Base-by-base conservation (phyloP, 2,888 invertebrate genomes). In the Chesias legatella region DNA sequence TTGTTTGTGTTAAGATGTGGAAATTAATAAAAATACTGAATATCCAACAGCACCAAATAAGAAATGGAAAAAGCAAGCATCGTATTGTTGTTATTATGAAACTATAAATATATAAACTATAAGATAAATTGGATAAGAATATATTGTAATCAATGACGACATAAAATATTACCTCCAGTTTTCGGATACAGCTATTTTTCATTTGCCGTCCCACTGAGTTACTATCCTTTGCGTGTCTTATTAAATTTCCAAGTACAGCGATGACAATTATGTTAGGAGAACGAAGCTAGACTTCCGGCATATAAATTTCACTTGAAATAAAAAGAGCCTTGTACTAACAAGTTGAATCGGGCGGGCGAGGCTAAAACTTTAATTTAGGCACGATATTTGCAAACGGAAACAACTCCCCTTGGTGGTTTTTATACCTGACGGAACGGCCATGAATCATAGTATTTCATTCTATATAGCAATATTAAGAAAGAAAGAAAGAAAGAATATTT, bases 331-430 rank as follows among this genome's bases (percentile, higher is more conserved):
- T 43, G 40, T 45, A 40, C 40, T 73, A 78, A 78, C 77, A 68
- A 78, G 68, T 68, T 67, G 63, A 65, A 76, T 68, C 69, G 63
- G 56, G 69, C 69, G 63, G 56, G 57, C 53, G 54, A 65, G 63
- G 55, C 67, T 59, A 58, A 67, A 76, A 78, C 69, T 73, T 76
- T 79, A 80, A 81, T 76, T 76, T 71, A 65, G 58, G 52, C 63
- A 73, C 72, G 71, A 75, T 79, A 74, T 78, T 79, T 78, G 76
- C 68, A 54, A 69, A 63, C 66, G 67, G 69, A 69, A 67, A 74
- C 66, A 64, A 58, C 59, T 57, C 47, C 53, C 53, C 34, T 32
- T 32, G 10, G 17, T 17, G 20, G 7, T 6, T 8, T 10, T n/a
- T 25, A 9, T 31, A 22, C 21, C 13, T 7, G 7, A 31, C 38